phyloP scores from a whole-genome alignment of 2,888 invertebrate species.

The Hartigia nigra region DNA sequence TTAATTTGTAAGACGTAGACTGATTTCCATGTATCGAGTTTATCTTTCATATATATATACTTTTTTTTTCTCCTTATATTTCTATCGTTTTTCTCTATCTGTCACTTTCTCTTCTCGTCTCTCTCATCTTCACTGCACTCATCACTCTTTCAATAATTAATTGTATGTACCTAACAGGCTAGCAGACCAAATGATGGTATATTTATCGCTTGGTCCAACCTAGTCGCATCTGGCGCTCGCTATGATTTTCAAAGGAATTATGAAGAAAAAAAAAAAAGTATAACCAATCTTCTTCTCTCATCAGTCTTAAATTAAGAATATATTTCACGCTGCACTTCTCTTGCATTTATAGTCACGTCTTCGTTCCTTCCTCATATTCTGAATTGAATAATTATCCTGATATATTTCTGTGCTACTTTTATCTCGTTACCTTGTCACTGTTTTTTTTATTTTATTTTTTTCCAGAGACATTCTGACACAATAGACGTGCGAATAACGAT shows the following conservation, averaged over 20 bases:
- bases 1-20: slow-evolving; percentile 7
- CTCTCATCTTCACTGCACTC: not conserved
- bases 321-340: not conserved
- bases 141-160: not conserved
- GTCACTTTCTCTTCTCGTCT: not conserved
- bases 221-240: not conserved
- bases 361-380: not conserved
- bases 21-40: not conserved
- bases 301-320: not conserved
- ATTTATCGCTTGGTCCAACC: not conserved
- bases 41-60: slow-evolving; percentile 7
- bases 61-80: slow-evolving; percentile 7
- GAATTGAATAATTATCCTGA: not conserved
- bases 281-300: not conserved
- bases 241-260: not conserved
- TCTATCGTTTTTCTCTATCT: not conserved
- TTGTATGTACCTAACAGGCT: not conserved
- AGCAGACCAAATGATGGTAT: not conserved
- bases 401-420: not conserved
- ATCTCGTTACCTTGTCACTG: slow-evolving; percentile 1
- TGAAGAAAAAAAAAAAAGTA: not conserved
- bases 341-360: not conserved
- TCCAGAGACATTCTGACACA: not conserved
- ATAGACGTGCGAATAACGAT: slow-evolving; percentile 6
- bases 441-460: slow-evolving; percentile 12